Percentiles rank a stretch among this genome's conserved stretches.
phyloP scores from a whole-genome alignment of 64 coral and sea anemone species.

The Trachythela sp. region DNA sequence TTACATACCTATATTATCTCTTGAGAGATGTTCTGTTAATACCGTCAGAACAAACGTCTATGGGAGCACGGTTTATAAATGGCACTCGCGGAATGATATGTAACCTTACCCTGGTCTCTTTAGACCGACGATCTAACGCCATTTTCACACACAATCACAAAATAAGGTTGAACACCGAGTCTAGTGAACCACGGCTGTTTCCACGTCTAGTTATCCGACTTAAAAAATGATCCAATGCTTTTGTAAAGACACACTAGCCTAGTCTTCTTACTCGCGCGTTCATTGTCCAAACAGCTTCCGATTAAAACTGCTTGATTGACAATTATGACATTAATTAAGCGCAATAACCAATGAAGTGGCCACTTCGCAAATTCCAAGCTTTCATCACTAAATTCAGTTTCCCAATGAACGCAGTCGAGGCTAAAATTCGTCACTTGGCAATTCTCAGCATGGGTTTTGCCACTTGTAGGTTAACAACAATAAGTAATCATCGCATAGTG shows the following conservation, averaged over 20 bases:
- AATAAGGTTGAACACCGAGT: neutral
- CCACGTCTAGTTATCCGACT: conserved; percentile 2
- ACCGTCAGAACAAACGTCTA: neutral
- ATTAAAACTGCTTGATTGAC: conserved; percentile 34
- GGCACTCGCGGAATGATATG: conserved; percentile 6
- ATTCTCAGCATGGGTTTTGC: neutral
- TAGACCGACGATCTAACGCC: neutral
- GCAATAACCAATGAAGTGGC: neutral
- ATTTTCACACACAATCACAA: neutral
- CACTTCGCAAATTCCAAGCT: conserved; percentile 19
- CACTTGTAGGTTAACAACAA: conserved; percentile 17
- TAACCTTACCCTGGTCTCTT: conserved; percentile 10
- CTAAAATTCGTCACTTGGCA: neutral
- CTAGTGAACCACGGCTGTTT: neutral
- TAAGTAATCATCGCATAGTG: conserved; percentile 10
- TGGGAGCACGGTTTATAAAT: neutral
- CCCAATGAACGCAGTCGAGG: conserved; percentile 20
- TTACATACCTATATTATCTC: neutral
- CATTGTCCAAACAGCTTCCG: conserved; percentile 33
- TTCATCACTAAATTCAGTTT: conserved; percentile 24
- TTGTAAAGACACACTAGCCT: neutral
- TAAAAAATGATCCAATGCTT: conserved; percentile 5
- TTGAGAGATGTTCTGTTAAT: neutral
- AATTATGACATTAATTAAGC: conserved; percentile 25
- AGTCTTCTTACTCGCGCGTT: conserved; percentile 1